phyloP scores from a whole-genome alignment of 2,113 vertebrate species.

The Silurus meridionalis region DNA sequence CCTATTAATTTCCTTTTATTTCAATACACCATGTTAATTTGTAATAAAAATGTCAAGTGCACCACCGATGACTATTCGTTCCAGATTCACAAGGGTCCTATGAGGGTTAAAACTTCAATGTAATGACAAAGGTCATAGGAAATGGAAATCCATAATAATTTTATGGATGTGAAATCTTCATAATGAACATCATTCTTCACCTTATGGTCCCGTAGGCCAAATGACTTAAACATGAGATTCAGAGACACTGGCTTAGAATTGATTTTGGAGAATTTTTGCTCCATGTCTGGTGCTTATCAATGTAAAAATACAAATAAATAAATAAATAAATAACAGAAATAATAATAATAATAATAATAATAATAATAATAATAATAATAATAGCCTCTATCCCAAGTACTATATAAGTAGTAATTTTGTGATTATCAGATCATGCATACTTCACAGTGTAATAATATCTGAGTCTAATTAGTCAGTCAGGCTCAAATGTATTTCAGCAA shows the following conservation, averaged over 20 bases:
- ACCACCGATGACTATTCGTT: background rate
- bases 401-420: background rate
- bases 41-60: slow-evolving; percentile 3
- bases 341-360: too few species aligned
- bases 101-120: background rate
- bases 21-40: background rate
- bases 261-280: background rate
- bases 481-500: slow-evolving; percentile 4
- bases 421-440: background rate
- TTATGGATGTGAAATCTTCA: background rate
- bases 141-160: background rate
- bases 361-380: background rate
- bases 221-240: background rate
- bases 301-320: too few species aligned
- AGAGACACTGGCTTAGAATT: background rate
- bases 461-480: background rate
- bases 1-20: background rate
- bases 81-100: background rate
- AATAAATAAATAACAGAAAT: background rate
- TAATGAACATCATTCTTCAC: slow-evolving; percentile 1
- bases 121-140: slow-evolving; percentile 21
- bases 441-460: slow-evolving; percentile 6
- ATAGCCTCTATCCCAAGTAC: background rate
- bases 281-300: background rate
- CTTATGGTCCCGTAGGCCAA: background rate